Conservation (phyloP, 1,140 invertebrate species). For the Helicorthomorpha holstii region DNA sequence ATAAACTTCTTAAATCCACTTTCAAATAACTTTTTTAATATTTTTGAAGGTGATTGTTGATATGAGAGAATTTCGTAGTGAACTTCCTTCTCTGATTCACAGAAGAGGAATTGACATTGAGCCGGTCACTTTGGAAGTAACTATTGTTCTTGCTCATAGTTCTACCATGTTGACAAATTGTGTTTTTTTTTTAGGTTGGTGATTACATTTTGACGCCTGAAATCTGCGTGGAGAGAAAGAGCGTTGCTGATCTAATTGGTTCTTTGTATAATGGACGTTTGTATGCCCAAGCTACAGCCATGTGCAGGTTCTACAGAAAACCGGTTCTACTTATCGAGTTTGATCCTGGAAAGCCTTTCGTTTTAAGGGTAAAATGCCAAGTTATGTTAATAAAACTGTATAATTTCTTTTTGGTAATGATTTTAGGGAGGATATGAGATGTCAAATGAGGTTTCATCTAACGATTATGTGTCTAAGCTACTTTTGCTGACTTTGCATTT, state of each 20-base stretch:
- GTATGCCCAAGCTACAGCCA: constrained; percentile 82
- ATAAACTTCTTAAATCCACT: background rate
- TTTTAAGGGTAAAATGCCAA: constrained; percentile 45
- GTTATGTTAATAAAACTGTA: constrained; percentile 3
- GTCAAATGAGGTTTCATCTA: constrained; percentile 52
- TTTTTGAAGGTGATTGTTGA: constrained; percentile 70
- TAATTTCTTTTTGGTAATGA: constrained; percentile 3
- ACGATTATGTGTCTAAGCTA: constrained; percentile 55
- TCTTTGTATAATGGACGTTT: constrained; percentile 86
- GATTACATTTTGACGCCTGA: constrained; percentile 96
- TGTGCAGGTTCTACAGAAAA: constrained; percentile 70
- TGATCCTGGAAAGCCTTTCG: constrained; percentile 83
- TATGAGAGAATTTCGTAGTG: constrained; percentile 94
- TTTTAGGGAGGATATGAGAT: constrained; percentile 56
- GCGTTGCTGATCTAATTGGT: constrained; percentile 90
- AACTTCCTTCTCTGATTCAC: constrained; percentile 85
- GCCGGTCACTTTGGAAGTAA: constrained; percentile 68
- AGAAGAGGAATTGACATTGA: constrained; percentile 82
- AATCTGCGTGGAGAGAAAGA: constrained; percentile 92
- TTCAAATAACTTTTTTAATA: background rate
- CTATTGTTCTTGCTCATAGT: constrained; percentile 2
- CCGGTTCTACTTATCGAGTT: constrained; percentile 94
- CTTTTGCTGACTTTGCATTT: constrained; percentile 89
- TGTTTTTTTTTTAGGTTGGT: constrained; percentile 46
- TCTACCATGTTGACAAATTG: constrained; percentile 4